A percentile compares a stretch with the other conserved stretches of the same genome.
These are phyloP conservation scores for Stegastes partitus DNA, from an alignment of 2,113 vertebrate genomes.

Conservation along the genomic window DNA sequence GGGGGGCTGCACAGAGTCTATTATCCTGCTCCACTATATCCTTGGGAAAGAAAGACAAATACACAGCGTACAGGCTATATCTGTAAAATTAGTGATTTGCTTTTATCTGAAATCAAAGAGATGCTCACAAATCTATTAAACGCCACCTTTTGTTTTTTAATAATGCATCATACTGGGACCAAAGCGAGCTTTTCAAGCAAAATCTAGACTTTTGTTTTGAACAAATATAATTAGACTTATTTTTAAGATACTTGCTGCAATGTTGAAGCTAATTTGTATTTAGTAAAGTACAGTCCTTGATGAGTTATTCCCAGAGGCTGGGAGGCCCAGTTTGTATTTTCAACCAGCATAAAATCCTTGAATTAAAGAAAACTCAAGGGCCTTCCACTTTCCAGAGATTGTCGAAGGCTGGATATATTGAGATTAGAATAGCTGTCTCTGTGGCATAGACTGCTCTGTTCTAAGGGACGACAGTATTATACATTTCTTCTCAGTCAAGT, in stretches of 20 bases:
- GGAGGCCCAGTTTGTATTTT: slow-evolving; percentile 82
- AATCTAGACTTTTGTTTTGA: slow-evolving; percentile 84
- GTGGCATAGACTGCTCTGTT: slow-evolving; percentile 62
- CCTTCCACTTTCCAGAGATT: slow-evolving; percentile 84
- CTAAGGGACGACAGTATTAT: slow-evolving; percentile 57
- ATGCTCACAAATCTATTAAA: slow-evolving; percentile 77
- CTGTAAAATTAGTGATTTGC: slow-evolving; percentile 73
- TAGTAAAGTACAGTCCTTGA: slow-evolving; percentile 87
- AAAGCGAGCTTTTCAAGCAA: slow-evolving; percentile 77
- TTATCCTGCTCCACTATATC: slow-evolving; percentile 57
- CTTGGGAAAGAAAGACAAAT: slow-evolving; percentile 71
- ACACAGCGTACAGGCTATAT: slow-evolving; percentile 59
- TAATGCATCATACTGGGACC: slow-evolving; percentile 80
- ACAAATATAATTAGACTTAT: slow-evolving; percentile 86
- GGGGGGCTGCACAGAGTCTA: slow-evolving; percentile 25
- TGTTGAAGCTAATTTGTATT: slow-evolving; percentile 85
- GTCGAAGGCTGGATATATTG: slow-evolving; percentile 67
- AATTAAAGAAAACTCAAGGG: slow-evolving; percentile 85
- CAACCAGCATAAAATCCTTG: slow-evolving; percentile 86
- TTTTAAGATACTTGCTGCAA: slow-evolving; percentile 77
- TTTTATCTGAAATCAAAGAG: slow-evolving; percentile 85
- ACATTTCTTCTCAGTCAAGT: slow-evolving; percentile 57
- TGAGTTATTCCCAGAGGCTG: slow-evolving; percentile 82
- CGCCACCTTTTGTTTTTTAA: slow-evolving; percentile 80
- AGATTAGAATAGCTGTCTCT: slow-evolving; percentile 78